These are phyloP conservation scores for Drosophila dives DNA, from an alignment of 2,888 invertebrate genomes.

Conservation along the genomic window DNA sequence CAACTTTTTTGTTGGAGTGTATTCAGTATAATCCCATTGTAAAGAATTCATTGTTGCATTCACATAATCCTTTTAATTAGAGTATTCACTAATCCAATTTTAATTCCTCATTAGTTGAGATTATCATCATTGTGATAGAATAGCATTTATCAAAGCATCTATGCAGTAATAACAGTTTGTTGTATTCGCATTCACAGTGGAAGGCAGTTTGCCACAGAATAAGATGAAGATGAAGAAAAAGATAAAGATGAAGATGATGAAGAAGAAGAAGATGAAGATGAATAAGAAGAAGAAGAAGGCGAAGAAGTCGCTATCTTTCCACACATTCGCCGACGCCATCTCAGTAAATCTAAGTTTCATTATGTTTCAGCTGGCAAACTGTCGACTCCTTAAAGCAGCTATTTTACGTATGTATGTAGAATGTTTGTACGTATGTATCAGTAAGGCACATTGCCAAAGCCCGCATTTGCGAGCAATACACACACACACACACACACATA, in stretches of 20 bases:
- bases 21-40: conserved; percentile 28
- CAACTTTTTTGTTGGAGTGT: background rate
- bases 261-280: background rate
- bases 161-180: conserved; percentile 53
- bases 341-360: conserved; percentile 36
- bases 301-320: conserved; percentile 52
- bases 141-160: conserved; percentile 63
- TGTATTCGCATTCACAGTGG: conserved; percentile 39
- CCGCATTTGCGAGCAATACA: conserved; percentile 45
- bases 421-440: conserved; percentile 22
- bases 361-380: conserved; percentile 21
- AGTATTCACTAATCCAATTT: conserved; percentile 62
- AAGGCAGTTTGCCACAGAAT: conserved; percentile 2
- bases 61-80: conserved; percentile 61
- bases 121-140: conserved; percentile 66
- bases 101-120: conserved; percentile 73
- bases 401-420: background rate
- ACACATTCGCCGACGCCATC: conserved; percentile 24
- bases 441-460: conserved; percentile 44
- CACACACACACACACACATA: conserved; percentile 28
- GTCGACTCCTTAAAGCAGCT: conserved; percentile 25
- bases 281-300: background rate
- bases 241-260: background rate
- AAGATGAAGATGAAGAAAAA: background rate
- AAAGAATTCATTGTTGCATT: conserved; percentile 50